phyloP scores from a whole-genome alignment of 2,113 vertebrate species.

The Pelmatolapia mariae region DNA sequence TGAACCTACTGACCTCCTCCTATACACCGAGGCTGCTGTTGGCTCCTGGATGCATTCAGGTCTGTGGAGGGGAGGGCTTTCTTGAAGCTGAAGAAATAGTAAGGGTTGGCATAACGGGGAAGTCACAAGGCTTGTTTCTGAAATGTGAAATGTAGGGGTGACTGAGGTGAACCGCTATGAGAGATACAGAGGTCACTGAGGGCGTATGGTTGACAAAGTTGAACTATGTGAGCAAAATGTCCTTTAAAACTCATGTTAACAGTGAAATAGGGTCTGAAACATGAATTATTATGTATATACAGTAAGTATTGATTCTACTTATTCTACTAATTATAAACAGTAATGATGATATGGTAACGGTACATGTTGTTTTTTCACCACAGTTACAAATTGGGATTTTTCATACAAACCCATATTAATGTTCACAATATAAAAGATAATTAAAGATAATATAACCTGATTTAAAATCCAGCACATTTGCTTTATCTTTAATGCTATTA shows the following conservation, averaged over 20 bases:
- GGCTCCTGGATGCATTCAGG: neutral
- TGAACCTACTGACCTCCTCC: constrained; percentile 49
- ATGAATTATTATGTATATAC: neutral
- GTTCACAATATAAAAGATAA: neutral
- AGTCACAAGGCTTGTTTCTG: neutral
- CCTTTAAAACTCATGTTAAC: neutral
- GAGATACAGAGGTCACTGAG: constrained; percentile 5
- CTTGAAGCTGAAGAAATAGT: neutral
- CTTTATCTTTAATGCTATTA: neutral
- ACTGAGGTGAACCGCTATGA: neutral
- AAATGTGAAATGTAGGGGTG: neutral
- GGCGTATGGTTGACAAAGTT: neutral
- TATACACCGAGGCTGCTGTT: constrained; percentile 19
- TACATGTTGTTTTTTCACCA: neutral
- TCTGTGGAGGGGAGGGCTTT: neutral
- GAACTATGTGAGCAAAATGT: neutral
- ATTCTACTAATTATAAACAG: neutral
- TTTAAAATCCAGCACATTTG: neutral
- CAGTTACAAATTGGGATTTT: neutral
- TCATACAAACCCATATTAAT: neutral
- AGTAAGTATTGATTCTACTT: neutral
- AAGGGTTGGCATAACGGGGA: neutral
- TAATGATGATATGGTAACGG: neutral
- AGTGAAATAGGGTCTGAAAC: neutral
- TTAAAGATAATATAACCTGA: neutral